Evolutionary conservation across 2,888 invertebrate genomes (phyloP).

Genomic region (Parnassius orleans): DNA sequence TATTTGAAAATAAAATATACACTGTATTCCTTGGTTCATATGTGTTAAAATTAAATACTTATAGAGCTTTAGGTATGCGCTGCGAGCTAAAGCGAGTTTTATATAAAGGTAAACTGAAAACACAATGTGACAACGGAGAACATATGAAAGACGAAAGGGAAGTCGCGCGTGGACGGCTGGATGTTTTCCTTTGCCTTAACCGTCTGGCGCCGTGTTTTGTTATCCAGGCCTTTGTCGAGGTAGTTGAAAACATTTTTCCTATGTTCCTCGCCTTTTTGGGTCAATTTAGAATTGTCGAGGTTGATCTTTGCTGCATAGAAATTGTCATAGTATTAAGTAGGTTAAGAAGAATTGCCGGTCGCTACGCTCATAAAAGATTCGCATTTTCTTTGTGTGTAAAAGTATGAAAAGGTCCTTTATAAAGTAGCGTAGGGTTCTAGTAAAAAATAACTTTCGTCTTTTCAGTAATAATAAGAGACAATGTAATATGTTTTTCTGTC

Average conservation of each 20-base stretch:
- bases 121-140: conserved; percentile 15
- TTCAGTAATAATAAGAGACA: no score
- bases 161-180: conserved; percentile 14
- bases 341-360: conserved; percentile 10
- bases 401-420: conserved; percentile 2
- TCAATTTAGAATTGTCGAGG: conserved; percentile 15
- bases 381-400: conserved; percentile 7
- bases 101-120: conserved; percentile 14
- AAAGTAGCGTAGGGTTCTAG: neutral
- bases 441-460: no score
- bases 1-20: no score
- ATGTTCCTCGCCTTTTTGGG: conserved; percentile 11
- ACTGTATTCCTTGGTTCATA: no score
- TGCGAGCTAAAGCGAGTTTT: conserved; percentile 2
- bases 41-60: no score
- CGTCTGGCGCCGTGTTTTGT: conserved; percentile 23
- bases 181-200: conserved; percentile 25
- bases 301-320: conserved; percentile 15
- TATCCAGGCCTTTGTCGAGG: conserved; percentile 19
- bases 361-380: neutral
- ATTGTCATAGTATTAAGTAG: conserved; percentile 18
- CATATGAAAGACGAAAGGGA: conserved; percentile 20
- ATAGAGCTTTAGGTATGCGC: neutral
- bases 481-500: no score
- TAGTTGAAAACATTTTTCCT: conserved; percentile 20